Evolutionary conservation across 2,797 vertebrate genomes (phyloP), one percentile per base, ranked within the genome.

Genomic region (Darevskia nairensis): DNA sequence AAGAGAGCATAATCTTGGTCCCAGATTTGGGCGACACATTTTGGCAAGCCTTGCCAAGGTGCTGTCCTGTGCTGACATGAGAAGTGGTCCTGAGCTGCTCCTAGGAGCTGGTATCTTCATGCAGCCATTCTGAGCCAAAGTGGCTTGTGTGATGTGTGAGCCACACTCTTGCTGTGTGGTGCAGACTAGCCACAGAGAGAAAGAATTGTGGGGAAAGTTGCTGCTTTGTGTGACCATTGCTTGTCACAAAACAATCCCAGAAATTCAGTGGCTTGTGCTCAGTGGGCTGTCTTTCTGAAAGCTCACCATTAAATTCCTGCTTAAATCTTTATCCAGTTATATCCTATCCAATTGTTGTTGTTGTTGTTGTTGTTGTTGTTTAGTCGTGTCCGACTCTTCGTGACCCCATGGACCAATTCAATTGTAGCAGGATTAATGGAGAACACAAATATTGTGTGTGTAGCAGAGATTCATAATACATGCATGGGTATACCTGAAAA

Each of bases 241-340:
- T 19, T 72, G 71, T 35, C 6, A 19, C 32, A 17, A n/a, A 85
- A 0, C 0, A 77, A 64, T 25, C 46, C 35, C 21, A 77, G 13
- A 29, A 3, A 10, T 17, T 89, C 83, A 89, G n/a, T 23, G 81
- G 46, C 46, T 75, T 88, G 71, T 75, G 86, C 0, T 93, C 90
- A 59, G 82, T 9, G 17, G 71, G 64, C 59, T 3, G 2, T 50
- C 19, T 72, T 88, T 79, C 89, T 69, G 86, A 90, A 46, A 88
- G 19, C 7, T 90, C 0, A 0, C 44, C 87, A 35, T 2, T 19
- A 3, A 3, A 50, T 55, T 15, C 50, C 82, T 46, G 15, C 41
- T 77, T 50, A 25, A 5, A 3, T 7, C 25, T 77, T 77, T 11
- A 46, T 77, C 6, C 46, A 55, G 29, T 55, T 8, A 21, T 19